Evolutionary conservation across 2,113 vertebrate genomes (phyloP).

Genomic region (Chloroceryle aenea): DNA sequence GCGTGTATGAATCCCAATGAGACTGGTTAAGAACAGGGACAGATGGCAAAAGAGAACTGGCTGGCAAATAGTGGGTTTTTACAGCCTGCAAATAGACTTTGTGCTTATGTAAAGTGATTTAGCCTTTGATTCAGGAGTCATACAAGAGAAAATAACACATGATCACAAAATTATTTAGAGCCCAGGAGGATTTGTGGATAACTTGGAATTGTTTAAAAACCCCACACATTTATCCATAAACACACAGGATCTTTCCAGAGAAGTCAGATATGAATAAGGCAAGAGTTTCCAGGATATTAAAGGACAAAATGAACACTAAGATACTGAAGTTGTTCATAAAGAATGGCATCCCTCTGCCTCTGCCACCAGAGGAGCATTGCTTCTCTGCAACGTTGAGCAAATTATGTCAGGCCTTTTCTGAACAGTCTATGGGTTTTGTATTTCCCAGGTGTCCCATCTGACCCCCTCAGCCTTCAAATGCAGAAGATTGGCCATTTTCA

Average conservation of each 20-base stretch:
- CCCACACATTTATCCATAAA: not conserved
- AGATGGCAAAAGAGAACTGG: slow-evolving; percentile 51
- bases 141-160: slow-evolving; percentile 26
- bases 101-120: slow-evolving; percentile 43
- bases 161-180: slow-evolving; percentile 28
- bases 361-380: not conserved
- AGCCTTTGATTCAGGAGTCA: slow-evolving; percentile 49
- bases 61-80: slow-evolving; percentile 49
- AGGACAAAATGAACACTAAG: not conserved
- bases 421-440: not conserved
- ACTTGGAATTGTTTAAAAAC: not conserved
- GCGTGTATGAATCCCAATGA: not conserved
- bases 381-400: not conserved
- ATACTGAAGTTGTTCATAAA: not conserved
- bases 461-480: not conserved
- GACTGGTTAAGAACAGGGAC: slow-evolving; percentile 37
- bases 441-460: not conserved
- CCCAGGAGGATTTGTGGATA: not conserved
- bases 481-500: not conserved
- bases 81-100: slow-evolving; percentile 51
- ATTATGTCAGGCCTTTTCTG: not conserved
- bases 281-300: not conserved
- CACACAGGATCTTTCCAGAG: not conserved
- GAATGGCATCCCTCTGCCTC: not conserved
- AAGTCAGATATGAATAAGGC: not conserved